Percentiles rank a stretch among this genome's conserved stretches.
Evolutionary conservation across 2,888 invertebrate species (phyloP).

Genomic region (Meteorus colon): DNA sequence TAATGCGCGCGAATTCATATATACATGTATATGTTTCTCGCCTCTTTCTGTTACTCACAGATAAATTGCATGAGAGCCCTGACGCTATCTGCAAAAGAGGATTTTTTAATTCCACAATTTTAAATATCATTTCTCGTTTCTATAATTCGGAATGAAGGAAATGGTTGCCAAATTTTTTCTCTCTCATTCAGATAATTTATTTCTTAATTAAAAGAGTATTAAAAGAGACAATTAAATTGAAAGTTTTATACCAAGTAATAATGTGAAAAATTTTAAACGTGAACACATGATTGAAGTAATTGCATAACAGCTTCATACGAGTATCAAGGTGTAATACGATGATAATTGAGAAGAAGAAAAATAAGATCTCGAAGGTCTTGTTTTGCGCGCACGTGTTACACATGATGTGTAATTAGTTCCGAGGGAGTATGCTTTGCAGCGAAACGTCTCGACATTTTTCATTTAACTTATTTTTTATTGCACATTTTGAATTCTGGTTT

Average conservation of each 20-base stretch:
- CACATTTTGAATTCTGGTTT: neutral
- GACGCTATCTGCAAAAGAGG: neutral
- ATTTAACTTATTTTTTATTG: neutral
- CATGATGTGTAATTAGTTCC: conserved; percentile 19
- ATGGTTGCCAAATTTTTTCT: neutral
- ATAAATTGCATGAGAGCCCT: neutral
- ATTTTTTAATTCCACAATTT: neutral
- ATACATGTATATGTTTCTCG: neutral
- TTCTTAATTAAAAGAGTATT: neutral
- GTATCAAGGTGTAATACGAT: conserved; percentile 36
- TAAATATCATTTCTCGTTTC: neutral
- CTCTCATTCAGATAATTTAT: neutral
- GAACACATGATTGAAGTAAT: neutral
- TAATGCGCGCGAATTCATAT: conserved; percentile 53
- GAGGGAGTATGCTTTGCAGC: neutral
- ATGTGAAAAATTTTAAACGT: neutral
- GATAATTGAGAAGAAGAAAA: conserved; percentile 26
- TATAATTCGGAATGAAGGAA: neutral
- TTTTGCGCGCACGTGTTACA: conserved; percentile 26
- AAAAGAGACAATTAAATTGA: neutral
- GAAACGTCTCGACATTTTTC: neutral
- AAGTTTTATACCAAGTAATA: neutral
- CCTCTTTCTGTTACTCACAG: conserved; percentile 5
- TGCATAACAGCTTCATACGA: neutral
- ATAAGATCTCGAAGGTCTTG: neutral